These are phyloP conservation scores for Apeira syringaria DNA, from an alignment of 2,888 invertebrate genomes.

Conservation along the genomic window DNA sequence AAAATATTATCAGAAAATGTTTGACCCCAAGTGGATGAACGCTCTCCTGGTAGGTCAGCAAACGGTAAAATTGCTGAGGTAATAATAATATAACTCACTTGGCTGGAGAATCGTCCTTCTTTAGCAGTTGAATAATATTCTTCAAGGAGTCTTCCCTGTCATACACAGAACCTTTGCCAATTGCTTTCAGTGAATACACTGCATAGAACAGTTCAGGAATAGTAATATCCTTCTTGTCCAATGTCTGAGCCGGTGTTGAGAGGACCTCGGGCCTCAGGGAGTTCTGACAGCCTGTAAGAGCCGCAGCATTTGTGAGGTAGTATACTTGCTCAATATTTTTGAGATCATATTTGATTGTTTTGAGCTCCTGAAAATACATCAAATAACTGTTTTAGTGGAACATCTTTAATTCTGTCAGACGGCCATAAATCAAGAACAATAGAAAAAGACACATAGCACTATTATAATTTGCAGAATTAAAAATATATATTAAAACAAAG, in stretches of 20 bases:
- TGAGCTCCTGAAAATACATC: conserved; percentile 62
- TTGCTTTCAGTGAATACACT: conserved; percentile 86
- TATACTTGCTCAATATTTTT: conserved; percentile 83
- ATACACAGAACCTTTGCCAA: conserved; percentile 85
- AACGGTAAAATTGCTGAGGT: too few species aligned
- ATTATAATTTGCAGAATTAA: too few species aligned
- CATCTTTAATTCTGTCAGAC: too few species aligned
- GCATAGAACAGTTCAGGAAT: conserved; percentile 90
- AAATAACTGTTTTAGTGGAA: too few species aligned
- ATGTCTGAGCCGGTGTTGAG: conserved; percentile 74
- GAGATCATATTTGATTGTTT: conserved; percentile 59
- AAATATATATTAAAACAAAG: too few species aligned
- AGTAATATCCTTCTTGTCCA: conserved; percentile 87
- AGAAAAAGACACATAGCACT: too few species aligned
- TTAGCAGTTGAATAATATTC: conserved; percentile 89
- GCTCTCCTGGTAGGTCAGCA: too few species aligned
- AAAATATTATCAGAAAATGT: too few species aligned
- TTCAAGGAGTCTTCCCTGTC: conserved; percentile 88
- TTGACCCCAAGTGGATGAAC: too few species aligned
- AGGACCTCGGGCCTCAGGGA: conserved; percentile 75
- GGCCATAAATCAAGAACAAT: too few species aligned
- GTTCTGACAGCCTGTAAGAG: conserved; percentile 81
- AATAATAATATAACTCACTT: conserved; percentile 74
- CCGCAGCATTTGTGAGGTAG: conserved; percentile 86
- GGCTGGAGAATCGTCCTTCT: conserved; percentile 91